Evolutionary conservation across 1,140 invertebrate species (phyloP).

Genomic region (Drosophila punjabiensis): DNA sequence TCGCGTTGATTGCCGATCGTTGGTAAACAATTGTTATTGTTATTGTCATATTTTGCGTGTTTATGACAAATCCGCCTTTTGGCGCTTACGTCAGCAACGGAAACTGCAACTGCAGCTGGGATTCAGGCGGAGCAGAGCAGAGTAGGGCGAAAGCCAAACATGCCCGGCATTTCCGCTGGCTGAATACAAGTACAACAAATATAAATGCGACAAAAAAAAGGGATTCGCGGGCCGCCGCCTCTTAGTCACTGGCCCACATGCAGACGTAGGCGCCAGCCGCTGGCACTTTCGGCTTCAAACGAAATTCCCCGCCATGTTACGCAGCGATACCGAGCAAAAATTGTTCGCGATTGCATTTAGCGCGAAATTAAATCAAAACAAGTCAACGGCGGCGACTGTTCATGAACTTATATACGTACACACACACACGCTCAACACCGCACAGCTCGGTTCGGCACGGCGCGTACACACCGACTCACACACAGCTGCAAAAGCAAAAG

Average conservation of each 20-base stretch:
- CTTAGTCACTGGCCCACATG: constrained; percentile 73
- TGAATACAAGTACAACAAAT: constrained; percentile 18
- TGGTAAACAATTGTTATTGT: constrained; percentile 62
- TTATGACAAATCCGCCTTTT: constrained; percentile 67
- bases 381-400: constrained; percentile 71
- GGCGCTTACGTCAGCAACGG: constrained; percentile 76
- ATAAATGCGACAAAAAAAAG: constrained; percentile 29
- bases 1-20: constrained; percentile 39
- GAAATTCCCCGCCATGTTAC: constrained; percentile 79
- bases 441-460: background rate
- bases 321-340: constrained; percentile 62
- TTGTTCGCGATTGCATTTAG: constrained; percentile 78
- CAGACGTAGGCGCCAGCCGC: constrained; percentile 54
- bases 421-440: constrained; percentile 5
- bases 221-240: constrained; percentile 41
- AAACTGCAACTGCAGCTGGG: constrained; percentile 54
- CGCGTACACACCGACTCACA: constrained; percentile 16
- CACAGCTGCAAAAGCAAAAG: constrained; percentile 58
- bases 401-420: constrained; percentile 67
- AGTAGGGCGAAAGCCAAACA: constrained; percentile 49
- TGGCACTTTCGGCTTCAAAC: constrained; percentile 74
- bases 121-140: constrained; percentile 8
- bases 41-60: constrained; percentile 65
- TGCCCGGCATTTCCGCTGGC: constrained; percentile 69
- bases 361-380: constrained; percentile 82